Evolutionary conservation across 64 coral and sea anemone genomes (phyloP), one percentile per base, ranked within the genome.

Genomic region (Montipora cactus): DNA sequence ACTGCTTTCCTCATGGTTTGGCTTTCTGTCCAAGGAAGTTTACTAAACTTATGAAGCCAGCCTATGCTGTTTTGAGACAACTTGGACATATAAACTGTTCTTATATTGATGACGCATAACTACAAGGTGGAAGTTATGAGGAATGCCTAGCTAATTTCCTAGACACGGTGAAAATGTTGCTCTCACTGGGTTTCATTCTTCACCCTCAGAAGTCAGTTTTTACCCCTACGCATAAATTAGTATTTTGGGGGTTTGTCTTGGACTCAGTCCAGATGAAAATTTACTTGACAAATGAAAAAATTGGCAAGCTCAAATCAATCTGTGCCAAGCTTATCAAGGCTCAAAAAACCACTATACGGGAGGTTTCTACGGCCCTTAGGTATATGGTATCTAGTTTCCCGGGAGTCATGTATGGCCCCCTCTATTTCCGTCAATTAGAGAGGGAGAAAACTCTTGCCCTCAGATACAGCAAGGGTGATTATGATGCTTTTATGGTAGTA

Each of bases 301-400:
- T 55, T 64, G 59, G 59, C 14, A 64, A 64, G 59, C 59, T 64
- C 59, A 64, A 64, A 64, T 64, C 59, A 64, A 64, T 64, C 59
- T 64, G 59, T 64, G 59, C 59, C 59, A 64, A 64, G 59, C 59
- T 64, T 64, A 64, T 64, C 9, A 64, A 64, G 59, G 59, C 59
- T 12, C 59, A 64, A 55, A 55, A 64, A 64, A 64, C 0, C 59
- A 64, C 59, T 64, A 64, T 64, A 64, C 13, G 59, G 59, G 59
- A 64, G 59, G 59, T 64, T 64, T 64, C 59, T 64, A 64, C 55
- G 76, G 87, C 76, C 87, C 53, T 89, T 44, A 74, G 87, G 21
- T 89, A 77, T 78, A 53, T 89, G 44, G 76, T 89, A 64, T 89
- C 87, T 64, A 89, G 72, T 64, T 64, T 64, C 59, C 59, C 59